phyloP scores from a whole-genome alignment of 2,113 vertebrate species.

The human region DNA sequence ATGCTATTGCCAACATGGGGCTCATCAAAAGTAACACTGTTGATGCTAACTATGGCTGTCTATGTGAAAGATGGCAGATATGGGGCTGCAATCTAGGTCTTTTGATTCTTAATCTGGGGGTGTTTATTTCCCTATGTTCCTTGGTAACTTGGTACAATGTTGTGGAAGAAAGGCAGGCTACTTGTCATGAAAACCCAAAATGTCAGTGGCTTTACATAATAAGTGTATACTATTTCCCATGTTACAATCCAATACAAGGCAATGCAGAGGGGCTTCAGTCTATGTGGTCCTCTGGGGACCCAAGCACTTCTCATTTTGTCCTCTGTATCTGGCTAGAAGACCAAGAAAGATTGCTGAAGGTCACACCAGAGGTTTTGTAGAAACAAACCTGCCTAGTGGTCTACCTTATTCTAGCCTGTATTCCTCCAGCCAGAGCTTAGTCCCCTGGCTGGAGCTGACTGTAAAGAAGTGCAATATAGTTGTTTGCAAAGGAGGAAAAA shows the following conservation, averaged over 20 bases:
- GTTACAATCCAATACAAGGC: not conserved
- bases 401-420: fast-evolving
- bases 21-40: not conserved
- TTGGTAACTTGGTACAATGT: not conserved
- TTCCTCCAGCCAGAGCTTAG: not conserved
- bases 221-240: not conserved
- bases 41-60: not conserved
- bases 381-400: not conserved
- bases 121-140: not conserved
- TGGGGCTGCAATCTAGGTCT: too few species aligned
- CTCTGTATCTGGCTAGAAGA: not conserved
- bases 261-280: not conserved
- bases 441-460: not conserved
- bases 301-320: not conserved
- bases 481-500: not conserved
- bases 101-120: not conserved
- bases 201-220: not conserved
- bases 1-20: not conserved
- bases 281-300: not conserved
- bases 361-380: not conserved
- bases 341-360: not conserved
- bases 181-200: not conserved
- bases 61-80: not conserved
- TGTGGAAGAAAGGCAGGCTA: not conserved
- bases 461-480: not conserved